These are phyloP conservation scores for Gallinago paraguaiae DNA, from an alignment of 2,113 vertebrate species.

Conservation along the genomic window DNA sequence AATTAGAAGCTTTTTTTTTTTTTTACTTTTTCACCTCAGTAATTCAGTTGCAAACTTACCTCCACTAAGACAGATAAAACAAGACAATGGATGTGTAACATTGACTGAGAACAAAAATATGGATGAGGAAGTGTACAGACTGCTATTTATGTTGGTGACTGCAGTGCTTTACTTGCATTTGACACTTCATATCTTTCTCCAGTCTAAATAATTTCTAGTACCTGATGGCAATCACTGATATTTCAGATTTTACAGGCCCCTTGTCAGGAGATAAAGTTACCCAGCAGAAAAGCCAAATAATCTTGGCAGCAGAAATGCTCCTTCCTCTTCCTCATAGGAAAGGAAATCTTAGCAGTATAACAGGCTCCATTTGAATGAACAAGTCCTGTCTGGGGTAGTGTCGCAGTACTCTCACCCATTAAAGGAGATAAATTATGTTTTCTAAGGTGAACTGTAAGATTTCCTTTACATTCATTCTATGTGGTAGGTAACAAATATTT, in stretches of 20 bases:
- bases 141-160: background rate
- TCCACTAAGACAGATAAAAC: background rate
- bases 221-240: background rate
- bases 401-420: background rate
- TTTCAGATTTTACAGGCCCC: background rate
- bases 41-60: background rate
- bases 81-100: background rate
- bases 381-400: background rate
- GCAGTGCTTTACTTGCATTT: background rate
- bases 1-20: background rate
- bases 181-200: background rate
- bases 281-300: background rate
- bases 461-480: background rate
- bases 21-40: background rate
- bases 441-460: background rate
- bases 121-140: background rate
- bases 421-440: background rate
- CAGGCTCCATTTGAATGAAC: background rate
- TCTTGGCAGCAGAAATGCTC: background rate
- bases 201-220: background rate
- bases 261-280: background rate
- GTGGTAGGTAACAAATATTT: background rate
- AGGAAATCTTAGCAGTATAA: background rate
- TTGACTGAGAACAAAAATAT: background rate
- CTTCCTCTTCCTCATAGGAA: background rate